A percentile compares a stretch with the other conserved stretches of the same genome.
These are phyloP conservation scores for Scaptodrosophila lebanonensis DNA, from an alignment of 1,140 invertebrate genomes.

Conservation along the genomic window DNA sequence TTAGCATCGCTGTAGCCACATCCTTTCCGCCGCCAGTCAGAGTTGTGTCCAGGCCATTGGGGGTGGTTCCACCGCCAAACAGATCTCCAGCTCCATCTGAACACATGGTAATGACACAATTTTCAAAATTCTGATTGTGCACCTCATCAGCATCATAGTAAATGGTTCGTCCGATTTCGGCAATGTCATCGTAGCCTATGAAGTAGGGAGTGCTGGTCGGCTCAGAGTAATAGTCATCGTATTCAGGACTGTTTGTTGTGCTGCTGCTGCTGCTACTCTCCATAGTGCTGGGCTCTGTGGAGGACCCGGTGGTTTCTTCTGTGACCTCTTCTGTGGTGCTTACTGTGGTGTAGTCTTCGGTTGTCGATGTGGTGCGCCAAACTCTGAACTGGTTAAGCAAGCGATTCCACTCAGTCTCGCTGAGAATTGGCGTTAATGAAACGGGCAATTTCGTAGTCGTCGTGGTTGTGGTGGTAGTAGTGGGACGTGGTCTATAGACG, in stretches of 20 bases:
- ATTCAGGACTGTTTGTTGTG: constrained; percentile 12
- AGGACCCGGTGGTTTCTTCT: constrained; percentile 12
- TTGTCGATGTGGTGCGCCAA: constrained; percentile 4
- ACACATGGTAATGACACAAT: constrained; percentile 53
- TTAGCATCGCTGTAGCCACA: constrained; percentile 40
- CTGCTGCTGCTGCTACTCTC: constrained; percentile 2
- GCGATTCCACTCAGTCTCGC: constrained; percentile 42
- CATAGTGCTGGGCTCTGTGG: constrained; percentile 13
- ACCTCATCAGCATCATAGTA: constrained; percentile 40
- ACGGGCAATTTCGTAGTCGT: not conserved
- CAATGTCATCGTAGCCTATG: constrained; percentile 37
- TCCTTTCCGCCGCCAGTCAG: constrained; percentile 29
- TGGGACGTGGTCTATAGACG: too few relatives aligned
- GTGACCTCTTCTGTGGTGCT: constrained; percentile 4
- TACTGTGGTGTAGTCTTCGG: not conserved
- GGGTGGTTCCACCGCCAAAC: constrained; percentile 35
- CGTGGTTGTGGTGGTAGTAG: constrained; percentile 10
- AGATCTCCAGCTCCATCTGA: constrained; percentile 31
- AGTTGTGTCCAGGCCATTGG: constrained; percentile 39
- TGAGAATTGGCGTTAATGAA: constrained; percentile 15
- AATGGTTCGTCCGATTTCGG: constrained; percentile 32
- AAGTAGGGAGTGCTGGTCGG: constrained; percentile 32
- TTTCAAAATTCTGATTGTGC: constrained; percentile 31
- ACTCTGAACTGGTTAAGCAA: not conserved
- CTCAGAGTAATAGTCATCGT: constrained; percentile 14